A percentile compares a stretch with the other conserved stretches of the same genome.
phyloP scores from a whole-genome alignment of 2,797 vertebrate genomes.

The Dendrocincla tyrannina region DNA sequence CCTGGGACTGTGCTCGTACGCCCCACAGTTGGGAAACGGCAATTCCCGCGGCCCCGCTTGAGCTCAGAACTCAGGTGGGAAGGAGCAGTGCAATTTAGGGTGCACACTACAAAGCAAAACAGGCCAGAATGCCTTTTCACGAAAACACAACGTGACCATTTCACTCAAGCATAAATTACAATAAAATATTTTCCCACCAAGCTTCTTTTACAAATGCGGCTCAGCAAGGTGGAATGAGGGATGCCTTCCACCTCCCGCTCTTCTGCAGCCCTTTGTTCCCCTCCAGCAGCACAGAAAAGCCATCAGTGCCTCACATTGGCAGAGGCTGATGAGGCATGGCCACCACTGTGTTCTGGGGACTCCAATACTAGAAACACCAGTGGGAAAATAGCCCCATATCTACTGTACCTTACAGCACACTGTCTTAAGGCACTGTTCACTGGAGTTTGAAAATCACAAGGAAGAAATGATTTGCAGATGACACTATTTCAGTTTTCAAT shows the following conservation, averaged over 20 bases:
- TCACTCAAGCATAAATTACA: fast-evolving
- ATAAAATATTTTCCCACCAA: not conserved
- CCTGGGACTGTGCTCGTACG: fast-evolving
- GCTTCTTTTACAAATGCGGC: fast-evolving
- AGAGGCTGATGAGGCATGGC: not conserved
- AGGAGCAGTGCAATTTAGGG: not conserved
- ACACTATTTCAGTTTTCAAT: not conserved
- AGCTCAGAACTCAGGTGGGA: not conserved
- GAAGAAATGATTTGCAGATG: not conserved
- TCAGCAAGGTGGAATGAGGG: not conserved
- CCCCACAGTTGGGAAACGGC: fast-evolving
- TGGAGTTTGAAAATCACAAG: not conserved
- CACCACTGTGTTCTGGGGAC: not conserved
- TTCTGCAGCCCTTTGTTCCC: conserved; percentile 6
- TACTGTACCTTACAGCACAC: fast-evolving
- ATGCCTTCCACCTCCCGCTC: not conserved
- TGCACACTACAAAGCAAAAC: not conserved
- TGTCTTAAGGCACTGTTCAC: fast-evolving
- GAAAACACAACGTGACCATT: fast-evolving
- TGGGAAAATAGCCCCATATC: not conserved
- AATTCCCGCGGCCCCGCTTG: fast-evolving
- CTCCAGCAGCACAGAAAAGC: not conserved
- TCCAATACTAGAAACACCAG: not conserved
- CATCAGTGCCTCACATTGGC: fast-evolving
- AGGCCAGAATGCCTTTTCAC: not conserved